These are phyloP conservation scores for Oligia latruncula DNA, from an alignment of 2,888 invertebrate species.

Conservation along the genomic window DNA sequence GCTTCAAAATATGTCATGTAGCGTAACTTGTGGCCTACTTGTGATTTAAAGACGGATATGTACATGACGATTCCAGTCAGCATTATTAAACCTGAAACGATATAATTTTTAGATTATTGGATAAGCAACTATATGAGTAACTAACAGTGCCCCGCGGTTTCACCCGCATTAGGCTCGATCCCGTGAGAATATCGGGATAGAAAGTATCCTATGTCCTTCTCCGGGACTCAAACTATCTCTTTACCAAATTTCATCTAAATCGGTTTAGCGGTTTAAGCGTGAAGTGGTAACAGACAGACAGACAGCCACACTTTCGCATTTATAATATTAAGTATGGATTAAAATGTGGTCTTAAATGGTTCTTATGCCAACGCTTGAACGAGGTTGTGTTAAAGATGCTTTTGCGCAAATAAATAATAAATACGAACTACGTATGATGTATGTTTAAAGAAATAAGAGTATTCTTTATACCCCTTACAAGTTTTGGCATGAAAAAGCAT, in stretches of 20 bases:
- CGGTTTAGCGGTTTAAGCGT: too few relatives aligned
- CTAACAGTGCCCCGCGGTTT: too few relatives aligned
- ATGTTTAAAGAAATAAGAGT: too few relatives aligned
- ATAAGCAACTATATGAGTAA: neutral
- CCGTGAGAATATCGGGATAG: too few relatives aligned
- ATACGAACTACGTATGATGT: neutral
- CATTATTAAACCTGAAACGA: slow-evolving; percentile 95
- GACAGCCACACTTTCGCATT: too few relatives aligned
- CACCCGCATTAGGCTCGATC: too few relatives aligned
- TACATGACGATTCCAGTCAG: slow-evolving; percentile 97
- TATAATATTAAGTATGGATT: too few relatives aligned
- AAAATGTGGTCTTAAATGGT: too few relatives aligned
- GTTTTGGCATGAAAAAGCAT: neutral
- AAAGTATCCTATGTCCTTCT: too few relatives aligned
- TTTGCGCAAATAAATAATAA: neutral
- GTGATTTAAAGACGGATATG: slow-evolving; percentile 97
- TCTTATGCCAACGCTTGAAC: neutral
- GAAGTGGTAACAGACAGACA: too few relatives aligned
- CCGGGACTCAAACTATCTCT: too few relatives aligned
- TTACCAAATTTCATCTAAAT: too few relatives aligned
- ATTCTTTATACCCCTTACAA: neutral
- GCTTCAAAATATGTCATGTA: slow-evolving; percentile 94
- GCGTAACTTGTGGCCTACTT: slow-evolving; percentile 96
- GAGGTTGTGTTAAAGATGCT: neutral
- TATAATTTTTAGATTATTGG: neutral